These are phyloP conservation scores for Strigops habroptila DNA, from an alignment of 2,113 vertebrate genomes.

Conservation along the genomic window DNA sequence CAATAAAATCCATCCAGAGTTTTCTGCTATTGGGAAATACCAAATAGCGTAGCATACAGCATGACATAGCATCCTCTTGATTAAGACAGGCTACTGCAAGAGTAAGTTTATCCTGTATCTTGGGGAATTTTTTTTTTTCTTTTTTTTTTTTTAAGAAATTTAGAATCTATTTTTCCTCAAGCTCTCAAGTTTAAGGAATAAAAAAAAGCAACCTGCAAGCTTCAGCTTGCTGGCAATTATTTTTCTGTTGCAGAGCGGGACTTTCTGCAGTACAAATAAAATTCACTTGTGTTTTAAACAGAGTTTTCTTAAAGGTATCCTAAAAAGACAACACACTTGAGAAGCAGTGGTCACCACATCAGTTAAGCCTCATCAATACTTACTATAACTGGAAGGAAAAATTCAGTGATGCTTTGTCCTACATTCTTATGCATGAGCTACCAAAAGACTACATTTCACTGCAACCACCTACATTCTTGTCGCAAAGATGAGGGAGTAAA, in stretches of 20 bases:
- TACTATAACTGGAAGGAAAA: not conserved
- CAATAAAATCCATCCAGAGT: not conserved
- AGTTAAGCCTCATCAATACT: not conserved
- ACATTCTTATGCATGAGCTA: not conserved
- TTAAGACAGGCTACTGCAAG: not conserved
- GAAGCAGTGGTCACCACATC: not conserved
- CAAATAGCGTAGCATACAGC: not conserved
- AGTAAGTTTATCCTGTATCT: not conserved
- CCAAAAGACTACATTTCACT: not conserved
- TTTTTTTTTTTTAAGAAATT: not conserved
- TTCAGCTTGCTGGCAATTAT: not conserved
- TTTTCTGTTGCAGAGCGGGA: not conserved
- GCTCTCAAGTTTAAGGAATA: not conserved
- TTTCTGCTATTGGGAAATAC: not conserved
- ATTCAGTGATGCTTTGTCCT: not conserved
- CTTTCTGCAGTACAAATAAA: not conserved
- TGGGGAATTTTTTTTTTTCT: fast-evolving
- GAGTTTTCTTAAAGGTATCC: not conserved
- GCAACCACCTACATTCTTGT: not conserved
- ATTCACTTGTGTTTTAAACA: not conserved
- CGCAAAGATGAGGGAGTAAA: not conserved
- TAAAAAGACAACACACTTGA: not conserved
- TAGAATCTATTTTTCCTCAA: not conserved
- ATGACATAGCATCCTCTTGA: not conserved
- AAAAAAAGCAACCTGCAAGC: not conserved